Base-by-base conservation (phyloP, 2,888 invertebrate genomes). In the Atherix ibis region DNA sequence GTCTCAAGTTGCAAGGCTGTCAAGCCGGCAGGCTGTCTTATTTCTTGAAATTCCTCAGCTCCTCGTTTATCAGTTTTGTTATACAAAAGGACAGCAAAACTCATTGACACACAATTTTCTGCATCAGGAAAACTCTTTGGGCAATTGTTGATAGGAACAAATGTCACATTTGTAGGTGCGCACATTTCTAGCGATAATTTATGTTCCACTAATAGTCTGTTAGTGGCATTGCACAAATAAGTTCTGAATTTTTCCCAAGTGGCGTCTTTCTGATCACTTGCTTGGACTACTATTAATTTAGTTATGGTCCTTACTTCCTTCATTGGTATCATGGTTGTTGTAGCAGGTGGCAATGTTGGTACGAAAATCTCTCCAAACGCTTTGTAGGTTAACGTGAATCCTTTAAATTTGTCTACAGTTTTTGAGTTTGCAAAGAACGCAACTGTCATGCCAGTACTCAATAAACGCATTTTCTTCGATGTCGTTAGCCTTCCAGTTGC, bases 51-150 rank as follows among this genome's bases (percentile, higher is more conserved):
- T 19, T 25, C 18, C 25, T 30, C 35, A 3, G 33, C 17, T 3
- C 35, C 43, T 41, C 43, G 34, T 40, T 40, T 24, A 29, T 14
- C 2, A 32, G 27, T 18, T 40, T 31, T 22, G 16, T 39, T 29
- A 18, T 38, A 39, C 4, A 47, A 31, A 12, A 38, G 36, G 8
- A 46, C 39, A 3, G 39, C 39, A 32, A 40, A 46, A 15, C 39
- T 38, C 2, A 47, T 15, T 31, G 43, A 41, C 26, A 46, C 36
- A 18, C 47, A 47, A 22, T 41, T 33, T 4, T 30, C 27, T 10
- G 40, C 34, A 12, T 41, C 34, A n/a, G 44, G 43, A 45, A 44
- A 47, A 15, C 35, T 34, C 13, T 32, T 31, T 14, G 44, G 42
- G 25, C 47, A 47, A 12, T 43, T 36, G 5, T 37, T 31, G 10